These are phyloP conservation scores for Archivesica marissinica DNA, from an alignment of 1,140 invertebrate genomes.

Conservation along the genomic window DNA sequence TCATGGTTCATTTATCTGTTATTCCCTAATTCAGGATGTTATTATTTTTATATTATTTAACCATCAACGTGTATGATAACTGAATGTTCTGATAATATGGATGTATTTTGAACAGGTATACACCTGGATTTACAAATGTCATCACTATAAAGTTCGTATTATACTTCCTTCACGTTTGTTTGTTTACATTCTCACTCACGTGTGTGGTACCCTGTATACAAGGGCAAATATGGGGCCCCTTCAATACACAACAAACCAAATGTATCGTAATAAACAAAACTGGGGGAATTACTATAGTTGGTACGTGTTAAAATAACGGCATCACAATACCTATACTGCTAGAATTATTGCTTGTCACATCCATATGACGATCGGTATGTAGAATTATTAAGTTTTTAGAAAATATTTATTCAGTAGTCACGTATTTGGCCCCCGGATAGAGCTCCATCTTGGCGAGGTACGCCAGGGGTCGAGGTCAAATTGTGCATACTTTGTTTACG, in stretches of 20 bases:
- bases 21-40: neutral
- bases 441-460: constrained; percentile 32
- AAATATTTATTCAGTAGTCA: neutral
- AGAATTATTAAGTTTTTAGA: too few relatives aligned
- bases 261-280: too few relatives aligned
- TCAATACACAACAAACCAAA: too few relatives aligned
- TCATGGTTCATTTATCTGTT: neutral
- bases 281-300: too few relatives aligned
- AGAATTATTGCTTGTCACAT: too few relatives aligned
- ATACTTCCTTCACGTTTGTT: too few relatives aligned
- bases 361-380: too few relatives aligned
- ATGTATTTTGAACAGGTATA: neutral
- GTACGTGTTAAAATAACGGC: too few relatives aligned
- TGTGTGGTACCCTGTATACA: neutral
- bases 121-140: neutral
- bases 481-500: neutral
- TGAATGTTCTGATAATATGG: neutral
- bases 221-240: constrained; percentile 24
- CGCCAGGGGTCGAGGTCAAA: constrained; percentile 62
- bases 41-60: neutral
- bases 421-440: constrained; percentile 17
- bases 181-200: constrained; percentile 17
- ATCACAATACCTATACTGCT: too few relatives aligned
- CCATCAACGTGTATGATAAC: neutral
- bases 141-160: neutral